Base-by-base conservation (phyloP, 2,113 vertebrate genomes). In the Crotalus tigris region DNA sequence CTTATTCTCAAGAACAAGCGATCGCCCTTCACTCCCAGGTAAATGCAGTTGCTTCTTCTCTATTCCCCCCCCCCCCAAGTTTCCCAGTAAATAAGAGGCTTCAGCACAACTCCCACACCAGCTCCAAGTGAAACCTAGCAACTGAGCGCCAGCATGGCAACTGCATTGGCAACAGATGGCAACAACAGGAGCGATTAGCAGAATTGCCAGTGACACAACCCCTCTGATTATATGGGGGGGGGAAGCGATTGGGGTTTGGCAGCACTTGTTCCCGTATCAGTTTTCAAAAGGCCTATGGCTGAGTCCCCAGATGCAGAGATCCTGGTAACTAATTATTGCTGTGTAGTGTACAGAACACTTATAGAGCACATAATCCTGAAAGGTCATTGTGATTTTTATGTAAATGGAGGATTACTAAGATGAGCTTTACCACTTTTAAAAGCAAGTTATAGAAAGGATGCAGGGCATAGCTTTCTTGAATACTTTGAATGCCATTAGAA, bases 81-180 rank as follows among this genome's bases (percentile, higher is more conserved):
- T 92, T 58, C 33, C 15, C 69, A 89, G 39, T 75, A 89, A 93
- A 95, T 88, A 61, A 94, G 91, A 91, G 58, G 94, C 93, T 94
- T 96, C 95, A 94, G 95, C 93, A 96, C 93, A 89, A 53, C 91
- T 88, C 96, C 96, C 95, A 96, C 96, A 93, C 96, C 94, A 93
- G 95, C 96, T 96, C 95, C 0, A 91, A 94, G 95, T 90, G 95
- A 95, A 95, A 95, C 96, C 95, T 96, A 96, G 96, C 96, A 96
- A 96, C 96, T 90, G 85, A 93, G 94, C 91, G 64, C 93, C 94
- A 94, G 95, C 95, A 94, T 95, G 95, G 95, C 95, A 96, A 96
- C 96, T 54, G 92, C 92, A 91, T 88, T 91, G 85, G 91, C 54
- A 85, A 89, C 64, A 13, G 93, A 86, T 54, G 57, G 91, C 49